Base-by-base conservation (phyloP, 2,888 invertebrate genomes). In the Chloroclysta siterata region DNA sequence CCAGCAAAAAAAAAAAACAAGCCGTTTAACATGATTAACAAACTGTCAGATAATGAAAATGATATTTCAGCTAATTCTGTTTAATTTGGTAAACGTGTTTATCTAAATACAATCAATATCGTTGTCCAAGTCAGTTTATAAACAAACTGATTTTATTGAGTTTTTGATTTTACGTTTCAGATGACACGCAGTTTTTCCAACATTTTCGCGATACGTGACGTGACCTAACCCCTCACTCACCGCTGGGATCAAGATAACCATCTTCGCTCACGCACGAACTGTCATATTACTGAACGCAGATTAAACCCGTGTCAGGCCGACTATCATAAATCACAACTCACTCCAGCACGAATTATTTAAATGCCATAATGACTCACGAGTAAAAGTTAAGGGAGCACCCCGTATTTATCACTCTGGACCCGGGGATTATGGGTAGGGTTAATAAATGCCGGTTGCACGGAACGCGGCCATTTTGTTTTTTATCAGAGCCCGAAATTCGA, bases 321-420 rank as follows among this genome's bases (percentile, higher is more conserved):
- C 78, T 85, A 87, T 87, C 86, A 87, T 90, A 90, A 90, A 89
- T 90, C 90, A 89, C 76, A 85, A 81, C 81, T 76, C 84, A 82
- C 78, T 78, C 78, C 64, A 73, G 72, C 82, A 82, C 86, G 88
- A 92, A 90, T 90, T 93, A 93, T 94, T 93, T 92, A 90, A 93
- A 92, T 88, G 84, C 89, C 87, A 88, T 93, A 93, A 93, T 93
- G 91, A 91, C 87, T 88, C 87, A 85, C 84, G 90, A 81, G 83
- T 79, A 85, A 88, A 73, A 73, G 85, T 85, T 84, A 81, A 82
- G 82, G 79, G 81, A 83, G 85, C 81, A 85, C 81, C 83, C 84
- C 75, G 85, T 87, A 87, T 87, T 91, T 90, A 89, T 90, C 88
- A 88, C 85, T 75, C 81, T 76, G 84, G 85, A 83, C 85, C 82